Conservation (phyloP, 2,797 vertebrate species). For the Dendrocincla fuliginosa region DNA sequence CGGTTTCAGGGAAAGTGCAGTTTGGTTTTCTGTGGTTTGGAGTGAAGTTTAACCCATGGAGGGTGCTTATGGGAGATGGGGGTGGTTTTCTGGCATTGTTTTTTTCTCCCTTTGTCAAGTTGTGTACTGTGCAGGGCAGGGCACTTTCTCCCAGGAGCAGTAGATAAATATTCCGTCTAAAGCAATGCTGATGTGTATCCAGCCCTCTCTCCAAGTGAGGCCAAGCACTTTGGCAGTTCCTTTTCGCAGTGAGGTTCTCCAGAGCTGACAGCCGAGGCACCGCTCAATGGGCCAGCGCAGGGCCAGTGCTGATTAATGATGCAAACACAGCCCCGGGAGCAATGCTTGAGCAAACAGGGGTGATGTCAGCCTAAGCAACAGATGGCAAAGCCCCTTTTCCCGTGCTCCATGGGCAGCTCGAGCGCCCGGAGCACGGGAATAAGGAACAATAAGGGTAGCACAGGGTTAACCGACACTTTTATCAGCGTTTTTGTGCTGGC, state of each 20-base stretch:
- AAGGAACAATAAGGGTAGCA: constrained; percentile 58
- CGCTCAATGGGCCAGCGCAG: constrained; percentile 40
- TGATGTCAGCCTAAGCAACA: constrained; percentile 78
- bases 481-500: constrained; percentile 28
- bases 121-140: neutral
- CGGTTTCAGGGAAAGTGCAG: neutral
- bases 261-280: constrained; percentile 22
- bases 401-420: neutral
- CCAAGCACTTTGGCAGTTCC: constrained; percentile 39
- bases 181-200: constrained; percentile 27
- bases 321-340: neutral
- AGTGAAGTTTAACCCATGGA: neutral
- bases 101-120: neutral
- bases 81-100: neutral
- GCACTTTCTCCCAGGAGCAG: neutral
- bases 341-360: neutral
- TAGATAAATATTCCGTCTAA: neutral
- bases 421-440: neutral
- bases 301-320: constrained; percentile 45
- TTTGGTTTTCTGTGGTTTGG: neutral
- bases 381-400: constrained; percentile 62
- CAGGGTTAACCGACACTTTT: constrained; percentile 72
- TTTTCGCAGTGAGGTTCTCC: neutral
- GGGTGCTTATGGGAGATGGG: neutral
- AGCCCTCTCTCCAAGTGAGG: neutral